Evolutionary conservation across 2,888 invertebrate species (phyloP), one percentile per base, ranked within the genome.

Genomic region (Scaptomyza flava): DNA sequence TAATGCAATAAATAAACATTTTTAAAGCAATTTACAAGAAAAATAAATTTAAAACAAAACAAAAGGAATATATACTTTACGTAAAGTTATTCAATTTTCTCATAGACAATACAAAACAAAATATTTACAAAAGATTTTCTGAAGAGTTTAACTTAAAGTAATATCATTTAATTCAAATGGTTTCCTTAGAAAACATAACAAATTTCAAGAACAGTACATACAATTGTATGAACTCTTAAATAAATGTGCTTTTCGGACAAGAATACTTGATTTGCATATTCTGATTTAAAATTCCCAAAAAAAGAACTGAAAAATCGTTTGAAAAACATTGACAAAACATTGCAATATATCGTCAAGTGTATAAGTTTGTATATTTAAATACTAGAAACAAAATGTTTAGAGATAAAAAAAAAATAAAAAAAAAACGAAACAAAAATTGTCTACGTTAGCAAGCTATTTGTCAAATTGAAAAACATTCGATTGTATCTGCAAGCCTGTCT

Each of bases 381-480:
- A 34, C 11, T 12, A 5, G 17, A 48, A 58, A 41, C n/a, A 62
- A 30, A 47, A 66, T 34, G 20, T 0, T 11, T 8, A 45, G 6
- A 17, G 14, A 30, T 41, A 17, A 43, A 48, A 27, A 41, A 9
- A 41, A 41, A 4, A 17, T 36, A 48, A 27, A 41, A 9, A 41
- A 41, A 4, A 11, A 33, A 33, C 9, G 3, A 4, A 17, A 41
- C 41, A 42, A 67, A 76, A 48, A 17, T 53, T 58, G 59, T 53
- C 56, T 46, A 42, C 20, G 56, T 63, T 61, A 20, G 68, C 61
- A 72, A 76, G 65, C 65, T 68, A 87, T 79, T 77, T 87, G 77
- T 84, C 87, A 87, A 72, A 67, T 66, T 72, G 70, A 79, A 81
- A 84, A 63, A 75, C 67, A 75, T 81, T 79, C 17, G 75, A 75